phyloP scores from a whole-genome alignment of 2,888 invertebrate genomes.

The Mystacides longicornis region DNA sequence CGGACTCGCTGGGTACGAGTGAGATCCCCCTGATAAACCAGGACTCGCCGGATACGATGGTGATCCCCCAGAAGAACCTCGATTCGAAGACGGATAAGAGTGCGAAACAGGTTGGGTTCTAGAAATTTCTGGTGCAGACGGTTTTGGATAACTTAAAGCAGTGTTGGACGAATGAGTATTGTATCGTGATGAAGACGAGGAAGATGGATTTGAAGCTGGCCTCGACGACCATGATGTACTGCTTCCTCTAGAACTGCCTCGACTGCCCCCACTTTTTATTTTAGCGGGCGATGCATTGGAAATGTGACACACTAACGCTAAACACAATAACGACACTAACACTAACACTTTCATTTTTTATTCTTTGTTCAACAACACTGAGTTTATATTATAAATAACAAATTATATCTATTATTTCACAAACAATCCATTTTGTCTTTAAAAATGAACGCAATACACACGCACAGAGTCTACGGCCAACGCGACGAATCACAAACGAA shows the following conservation, averaged over 20 bases:
- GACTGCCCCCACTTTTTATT: conserved; percentile 2
- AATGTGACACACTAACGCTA: neutral
- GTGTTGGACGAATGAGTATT: conserved; percentile 11
- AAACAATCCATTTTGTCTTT: no score
- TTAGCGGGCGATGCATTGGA: conserved; percentile 3
- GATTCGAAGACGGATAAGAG: conserved; percentile 7
- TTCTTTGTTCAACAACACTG: no score
- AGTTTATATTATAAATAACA: no score
- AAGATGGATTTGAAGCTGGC: neutral
- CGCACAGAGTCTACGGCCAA: no score
- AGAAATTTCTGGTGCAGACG: neutral
- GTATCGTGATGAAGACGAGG: neutral
- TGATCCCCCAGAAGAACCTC: neutral
- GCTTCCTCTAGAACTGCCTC: neutral
- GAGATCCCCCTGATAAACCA: neutral
- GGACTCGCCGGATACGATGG: neutral
- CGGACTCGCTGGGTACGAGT: neutral
- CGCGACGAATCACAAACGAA: no score
- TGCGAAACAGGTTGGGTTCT: neutral
- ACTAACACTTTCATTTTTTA: conserved; percentile 6
- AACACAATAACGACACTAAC: neutral
- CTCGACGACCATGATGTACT: neutral
- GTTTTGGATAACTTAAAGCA: neutral
- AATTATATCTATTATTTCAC: no score
- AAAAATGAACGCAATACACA: no score